Evolutionary conservation across 2,113 vertebrate species (phyloP).

Genomic region (Indri indri): DNA sequence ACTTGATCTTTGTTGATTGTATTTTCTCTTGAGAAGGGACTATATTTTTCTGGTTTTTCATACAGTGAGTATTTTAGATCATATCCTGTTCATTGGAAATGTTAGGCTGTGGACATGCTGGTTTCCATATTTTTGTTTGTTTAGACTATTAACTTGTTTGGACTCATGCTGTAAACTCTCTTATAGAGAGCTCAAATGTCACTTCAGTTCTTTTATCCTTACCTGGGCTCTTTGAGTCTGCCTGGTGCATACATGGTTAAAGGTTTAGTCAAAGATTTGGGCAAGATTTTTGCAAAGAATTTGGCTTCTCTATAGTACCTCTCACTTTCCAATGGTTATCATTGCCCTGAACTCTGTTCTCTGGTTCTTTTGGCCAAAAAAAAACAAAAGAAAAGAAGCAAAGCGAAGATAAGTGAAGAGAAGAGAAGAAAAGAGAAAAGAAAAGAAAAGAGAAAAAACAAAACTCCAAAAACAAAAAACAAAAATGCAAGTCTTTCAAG

Average conservation of each 20-base stretch:
- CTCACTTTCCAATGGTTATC: neutral
- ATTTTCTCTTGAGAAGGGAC: neutral
- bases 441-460: no score
- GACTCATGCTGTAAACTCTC: neutral
- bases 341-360: neutral
- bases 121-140: neutral
- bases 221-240: neutral
- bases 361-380: neutral
- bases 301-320: neutral
- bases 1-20: neutral
- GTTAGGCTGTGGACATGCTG: neutral
- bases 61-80: neutral
- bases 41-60: neutral
- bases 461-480: neutral
- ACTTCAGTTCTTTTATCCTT: neutral
- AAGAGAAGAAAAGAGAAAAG: no score
- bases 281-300: neutral
- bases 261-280: neutral
- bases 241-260: neutral
- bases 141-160: neutral
- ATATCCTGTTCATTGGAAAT: neutral
- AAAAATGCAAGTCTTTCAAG: neutral
- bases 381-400: no score
- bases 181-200: neutral
- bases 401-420: no score